These are phyloP conservation scores for Gymnogyps californianus DNA, from an alignment of 2,113 vertebrate genomes.

Conservation along the genomic window DNA sequence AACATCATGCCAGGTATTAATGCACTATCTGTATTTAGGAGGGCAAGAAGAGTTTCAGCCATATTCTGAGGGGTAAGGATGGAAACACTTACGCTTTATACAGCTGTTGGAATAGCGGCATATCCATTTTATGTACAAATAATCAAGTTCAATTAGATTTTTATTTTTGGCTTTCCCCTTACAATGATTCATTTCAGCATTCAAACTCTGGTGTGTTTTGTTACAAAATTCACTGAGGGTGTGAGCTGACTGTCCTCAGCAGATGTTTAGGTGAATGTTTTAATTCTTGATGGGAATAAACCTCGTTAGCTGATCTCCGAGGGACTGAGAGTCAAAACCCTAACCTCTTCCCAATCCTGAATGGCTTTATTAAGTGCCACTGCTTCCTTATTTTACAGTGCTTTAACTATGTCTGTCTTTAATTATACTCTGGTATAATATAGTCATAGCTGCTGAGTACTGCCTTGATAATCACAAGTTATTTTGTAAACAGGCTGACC, in stretches of 20 bases:
- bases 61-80: neutral
- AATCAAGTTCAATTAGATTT: neutral
- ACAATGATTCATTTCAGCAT: neutral
- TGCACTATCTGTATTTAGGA: neutral
- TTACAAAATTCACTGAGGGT: neutral
- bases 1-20: neutral
- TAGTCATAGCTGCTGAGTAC: neutral
- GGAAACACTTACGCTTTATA: neutral
- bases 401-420: neutral
- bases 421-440: neutral
- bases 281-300: neutral
- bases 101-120: neutral
- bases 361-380: neutral
- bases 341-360: neutral
- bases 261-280: neutral
- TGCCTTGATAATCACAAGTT: neutral
- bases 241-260: neutral
- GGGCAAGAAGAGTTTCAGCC: neutral
- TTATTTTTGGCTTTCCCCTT: neutral
- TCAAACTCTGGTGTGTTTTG: neutral
- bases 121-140: neutral
- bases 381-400: neutral
- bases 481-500: neutral
- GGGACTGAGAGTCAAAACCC: neutral
- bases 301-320: neutral